Evolutionary conservation across 2,797 vertebrate genomes (phyloP).

Genomic region (Botia almorhae): DNA sequence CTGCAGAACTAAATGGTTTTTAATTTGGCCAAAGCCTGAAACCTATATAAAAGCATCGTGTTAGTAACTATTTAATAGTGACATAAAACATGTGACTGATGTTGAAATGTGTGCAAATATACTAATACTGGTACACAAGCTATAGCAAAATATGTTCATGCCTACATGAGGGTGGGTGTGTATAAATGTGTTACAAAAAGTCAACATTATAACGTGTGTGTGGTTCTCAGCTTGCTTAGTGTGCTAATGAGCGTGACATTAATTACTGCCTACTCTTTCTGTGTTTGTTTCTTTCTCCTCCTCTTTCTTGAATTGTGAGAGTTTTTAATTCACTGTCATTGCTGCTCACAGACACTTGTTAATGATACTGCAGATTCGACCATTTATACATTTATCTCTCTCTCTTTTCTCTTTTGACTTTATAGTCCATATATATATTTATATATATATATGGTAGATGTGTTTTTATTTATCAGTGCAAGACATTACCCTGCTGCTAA

Average conservation of each 20-base stretch:
- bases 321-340: constrained; percentile 29
- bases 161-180: constrained; percentile 4
- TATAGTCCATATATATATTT: neutral
- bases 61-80: neutral
- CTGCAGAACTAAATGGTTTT: neutral
- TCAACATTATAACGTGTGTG: constrained; percentile 53
- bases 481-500: neutral
- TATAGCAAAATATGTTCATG: neutral
- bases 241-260: constrained; percentile 85
- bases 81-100: neutral
- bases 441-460: no score
- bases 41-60: neutral
- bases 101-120: neutral
- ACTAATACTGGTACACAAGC: constrained; percentile 6
- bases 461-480: neutral
- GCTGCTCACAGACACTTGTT: constrained; percentile 35
- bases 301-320: constrained; percentile 23
- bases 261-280: constrained; percentile 78
- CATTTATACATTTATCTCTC: neutral
- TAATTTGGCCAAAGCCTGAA: neutral
- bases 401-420: neutral
- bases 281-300: constrained; percentile 31
- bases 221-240: constrained; percentile 62
- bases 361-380: constrained; percentile 9
- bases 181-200: constrained; percentile 49